Evolutionary conservation across 2,113 vertebrate genomes (phyloP), one percentile per base, ranked within the genome.

Genomic region (Isichthys henryi): DNA sequence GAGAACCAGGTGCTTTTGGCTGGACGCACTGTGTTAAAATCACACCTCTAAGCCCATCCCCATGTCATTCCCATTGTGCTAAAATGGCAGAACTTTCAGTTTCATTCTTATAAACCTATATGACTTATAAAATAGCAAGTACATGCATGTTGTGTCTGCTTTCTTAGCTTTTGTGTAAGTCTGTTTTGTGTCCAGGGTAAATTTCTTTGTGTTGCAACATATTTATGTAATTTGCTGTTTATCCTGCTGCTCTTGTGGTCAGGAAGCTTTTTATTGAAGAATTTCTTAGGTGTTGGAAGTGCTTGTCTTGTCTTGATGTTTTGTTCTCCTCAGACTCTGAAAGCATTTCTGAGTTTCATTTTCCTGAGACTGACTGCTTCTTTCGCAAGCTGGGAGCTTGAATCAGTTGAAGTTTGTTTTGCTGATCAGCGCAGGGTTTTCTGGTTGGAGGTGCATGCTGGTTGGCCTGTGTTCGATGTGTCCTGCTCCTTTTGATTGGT

Each of bases 1-100:
- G 98, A 99, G 95, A 99, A 99, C 87, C 98, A 99, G 95, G 98
- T 98, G 94, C 2, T 90, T 83, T 5, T 86, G 62, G 23, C 27
- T 23, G 50, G 19, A 9, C 10, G 11, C 39, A n/a, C 5, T 89
- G 77, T 87, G 62, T 77, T 7, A 77, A 39, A 77, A 39, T 39
- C 5, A 15, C 15, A 19, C 1, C 74, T 17, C 35, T n/a, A 56
- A 56, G 19, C 53, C 19, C 21, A 56, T 7, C 6, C 74, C 74
- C 35, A 2, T 80, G 15, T 43, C 35, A 39, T 80, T 80, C 31
- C 31, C 5, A 21, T 43, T 43, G 35, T 43, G 17, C 74, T 80
- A 77, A 80, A 62, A n/a, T 62, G 56, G 56, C 3, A 8, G 66
- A 74, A 70, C n/a, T 70, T 70, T 70, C 27, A 56, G 62, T 39